These are phyloP conservation scores for Pollachius pollachius DNA, from an alignment of 2,113 vertebrate species.

Conservation along the genomic window DNA sequence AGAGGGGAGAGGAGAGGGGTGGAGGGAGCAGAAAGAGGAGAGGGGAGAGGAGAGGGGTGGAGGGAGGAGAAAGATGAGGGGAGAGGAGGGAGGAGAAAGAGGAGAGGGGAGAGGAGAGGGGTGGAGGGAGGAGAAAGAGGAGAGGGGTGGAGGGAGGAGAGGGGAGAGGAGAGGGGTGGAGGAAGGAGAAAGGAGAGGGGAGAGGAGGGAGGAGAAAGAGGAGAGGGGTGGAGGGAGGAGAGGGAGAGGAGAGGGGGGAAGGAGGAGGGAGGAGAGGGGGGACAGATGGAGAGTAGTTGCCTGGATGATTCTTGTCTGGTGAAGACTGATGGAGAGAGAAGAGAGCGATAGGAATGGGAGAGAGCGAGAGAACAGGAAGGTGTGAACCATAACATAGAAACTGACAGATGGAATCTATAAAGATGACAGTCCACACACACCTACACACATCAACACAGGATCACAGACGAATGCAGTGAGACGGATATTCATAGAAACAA, in stretches of 20 bases:
- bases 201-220: slow-evolving; percentile 5
- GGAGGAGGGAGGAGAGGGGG: slow-evolving; percentile 14
- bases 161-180: slow-evolving; percentile 3
- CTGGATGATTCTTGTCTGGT: slow-evolving; percentile 58
- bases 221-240: neutral
- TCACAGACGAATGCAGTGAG: too few species aligned
- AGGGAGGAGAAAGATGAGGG: neutral
- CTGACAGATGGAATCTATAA: too few species aligned
- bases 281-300: slow-evolving; percentile 62
- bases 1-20: too few species aligned
- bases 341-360: too few species aligned
- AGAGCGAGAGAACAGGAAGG: neutral
- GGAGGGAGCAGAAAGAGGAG: too few species aligned
- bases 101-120: too few species aligned
- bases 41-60: too few species aligned
- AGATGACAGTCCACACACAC: neutral
- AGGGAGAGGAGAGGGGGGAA: slow-evolving; percentile 1
- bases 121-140: neutral
- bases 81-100: neutral
- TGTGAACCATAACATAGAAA: too few species aligned
- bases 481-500: too few species aligned
- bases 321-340: slow-evolving; percentile 55
- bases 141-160: neutral
- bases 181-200: slow-evolving; percentile 10
- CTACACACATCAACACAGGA: too few species aligned